Evolutionary conservation across 2,888 invertebrate genomes (phyloP).

Genomic region (Bimastos eiseni): DNA sequence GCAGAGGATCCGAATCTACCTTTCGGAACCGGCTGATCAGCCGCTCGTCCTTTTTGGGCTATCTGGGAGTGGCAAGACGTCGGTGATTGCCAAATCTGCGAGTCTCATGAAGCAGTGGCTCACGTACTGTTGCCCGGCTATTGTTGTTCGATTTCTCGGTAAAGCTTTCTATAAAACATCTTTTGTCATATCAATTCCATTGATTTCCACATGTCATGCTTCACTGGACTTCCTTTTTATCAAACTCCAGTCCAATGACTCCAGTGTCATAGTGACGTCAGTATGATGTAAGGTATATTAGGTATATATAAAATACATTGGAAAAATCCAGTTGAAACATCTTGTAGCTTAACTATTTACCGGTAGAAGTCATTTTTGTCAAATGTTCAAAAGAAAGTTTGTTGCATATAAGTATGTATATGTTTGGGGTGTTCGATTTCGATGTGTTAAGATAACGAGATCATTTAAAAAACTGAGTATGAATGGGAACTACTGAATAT

Average conservation of each 20-base stretch:
- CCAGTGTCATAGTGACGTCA: too few species aligned
- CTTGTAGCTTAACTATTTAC: too few species aligned
- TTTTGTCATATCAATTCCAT: background rate
- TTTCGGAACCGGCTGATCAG: slow-evolving; percentile 27
- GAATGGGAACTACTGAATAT: background rate
- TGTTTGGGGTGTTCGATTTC: too few species aligned
- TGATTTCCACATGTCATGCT: background rate
- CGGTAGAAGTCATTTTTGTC: background rate
- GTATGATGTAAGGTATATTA: too few species aligned
- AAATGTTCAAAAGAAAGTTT: background rate
- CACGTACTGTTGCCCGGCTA: slow-evolving; percentile 35
- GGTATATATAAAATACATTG: background rate
- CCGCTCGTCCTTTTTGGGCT: slow-evolving; percentile 46
- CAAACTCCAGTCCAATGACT: background rate
- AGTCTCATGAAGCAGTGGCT: slow-evolving; percentile 43
- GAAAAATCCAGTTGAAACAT: background rate
- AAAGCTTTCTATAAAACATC: background rate
- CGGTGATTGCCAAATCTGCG: slow-evolving; percentile 47
- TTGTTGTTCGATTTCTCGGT: slow-evolving; percentile 47
- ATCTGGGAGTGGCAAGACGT: slow-evolving; percentile 48
- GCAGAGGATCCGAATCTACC: slow-evolving; percentile 35
- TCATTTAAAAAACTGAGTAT: background rate
- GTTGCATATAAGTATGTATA: background rate
- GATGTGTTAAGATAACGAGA: background rate
- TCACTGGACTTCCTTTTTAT: background rate